Conservation (phyloP, 2,888 invertebrate species). For the Epinotia nisella region DNA sequence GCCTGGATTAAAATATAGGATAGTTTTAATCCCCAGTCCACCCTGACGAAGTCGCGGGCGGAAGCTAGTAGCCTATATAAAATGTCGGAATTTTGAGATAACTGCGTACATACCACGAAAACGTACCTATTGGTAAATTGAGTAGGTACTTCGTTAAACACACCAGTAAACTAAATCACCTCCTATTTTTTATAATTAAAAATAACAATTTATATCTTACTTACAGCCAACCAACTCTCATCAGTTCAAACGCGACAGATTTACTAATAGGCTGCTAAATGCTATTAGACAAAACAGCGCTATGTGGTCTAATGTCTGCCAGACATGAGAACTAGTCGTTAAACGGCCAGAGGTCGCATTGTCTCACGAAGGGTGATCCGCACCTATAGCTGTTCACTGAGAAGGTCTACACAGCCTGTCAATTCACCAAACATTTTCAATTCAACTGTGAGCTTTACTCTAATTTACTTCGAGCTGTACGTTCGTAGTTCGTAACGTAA, state of each 20-base stretch:
- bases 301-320: slow-evolving; percentile 18
- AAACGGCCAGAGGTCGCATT: slow-evolving; percentile 16
- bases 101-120: no score
- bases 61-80: no score
- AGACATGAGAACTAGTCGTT: slow-evolving; percentile 24
- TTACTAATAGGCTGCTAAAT: slow-evolving; percentile 13
- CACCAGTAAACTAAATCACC: no score
- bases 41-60: no score
- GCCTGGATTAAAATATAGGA: no score
- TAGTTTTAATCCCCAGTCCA: no score
- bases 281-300: slow-evolving; percentile 4
- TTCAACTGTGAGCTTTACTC: not conserved
- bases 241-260: slow-evolving; percentile 1
- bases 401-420: not conserved
- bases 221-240: not conserved
- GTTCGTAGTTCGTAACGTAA: no score
- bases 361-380: not conserved
- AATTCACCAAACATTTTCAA: not conserved
- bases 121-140: no score
- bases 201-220: not conserved
- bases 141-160: no score
- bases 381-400: not conserved
- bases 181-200: not conserved
- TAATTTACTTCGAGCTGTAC: not conserved
- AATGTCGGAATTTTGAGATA: no score